phyloP scores from a whole-genome alignment of 2,888 invertebrate species.

The Nymphalis urticae region DNA sequence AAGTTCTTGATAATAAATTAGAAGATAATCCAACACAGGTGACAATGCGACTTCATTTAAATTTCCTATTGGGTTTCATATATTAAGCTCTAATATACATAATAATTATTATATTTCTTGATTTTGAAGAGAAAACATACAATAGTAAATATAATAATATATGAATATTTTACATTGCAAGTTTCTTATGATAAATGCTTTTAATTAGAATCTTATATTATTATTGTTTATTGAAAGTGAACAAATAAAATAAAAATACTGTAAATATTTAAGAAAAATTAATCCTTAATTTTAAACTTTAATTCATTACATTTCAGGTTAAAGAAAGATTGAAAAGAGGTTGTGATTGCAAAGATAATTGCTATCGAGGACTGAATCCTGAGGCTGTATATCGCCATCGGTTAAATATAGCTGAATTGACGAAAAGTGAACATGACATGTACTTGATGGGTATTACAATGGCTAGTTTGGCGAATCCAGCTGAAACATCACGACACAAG shows the following conservation, averaged over 20 bases:
- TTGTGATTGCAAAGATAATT: conserved; percentile 90
- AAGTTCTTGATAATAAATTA: conserved; percentile 84
- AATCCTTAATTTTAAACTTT: not conserved
- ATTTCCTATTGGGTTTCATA: no score
- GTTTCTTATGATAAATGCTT: no score
- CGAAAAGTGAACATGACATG: conserved; percentile 92
- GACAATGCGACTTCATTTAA: conserved; percentile 6
- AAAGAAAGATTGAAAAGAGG: conserved; percentile 86
- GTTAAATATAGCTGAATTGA: conserved; percentile 89
- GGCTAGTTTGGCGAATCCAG: conserved; percentile 89
- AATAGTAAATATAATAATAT: no score
- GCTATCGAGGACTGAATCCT: conserved; percentile 87
- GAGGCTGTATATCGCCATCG: conserved; percentile 89
- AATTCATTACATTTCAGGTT: conserved; percentile 72
- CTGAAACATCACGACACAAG: conserved; percentile 86
- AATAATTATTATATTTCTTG: no score
- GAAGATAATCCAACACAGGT: conserved; percentile 85
- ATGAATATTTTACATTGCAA: no score
- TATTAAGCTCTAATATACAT: no score
- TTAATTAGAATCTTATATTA: not conserved
- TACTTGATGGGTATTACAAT: conserved; percentile 92
- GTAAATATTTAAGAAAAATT: not conserved
- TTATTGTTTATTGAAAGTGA: no score
- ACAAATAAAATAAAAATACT: not conserved
- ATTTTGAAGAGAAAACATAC: no score